Percentiles rank a stretch among this genome's conserved stretches.
phyloP scores from a whole-genome alignment of 2,888 invertebrate genomes.

The Timandra comae region DNA sequence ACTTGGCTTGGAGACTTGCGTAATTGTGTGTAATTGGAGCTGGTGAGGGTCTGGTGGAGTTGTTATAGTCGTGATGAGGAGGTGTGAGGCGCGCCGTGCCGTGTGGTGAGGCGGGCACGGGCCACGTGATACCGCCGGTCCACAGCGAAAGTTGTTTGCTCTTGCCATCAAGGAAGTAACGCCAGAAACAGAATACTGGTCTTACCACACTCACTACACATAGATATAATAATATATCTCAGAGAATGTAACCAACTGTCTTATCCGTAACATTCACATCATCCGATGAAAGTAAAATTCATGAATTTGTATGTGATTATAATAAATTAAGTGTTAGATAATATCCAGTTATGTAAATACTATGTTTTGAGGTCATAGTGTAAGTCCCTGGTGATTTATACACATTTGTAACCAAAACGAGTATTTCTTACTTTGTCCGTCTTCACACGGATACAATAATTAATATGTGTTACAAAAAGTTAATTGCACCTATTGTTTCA shows the following conservation, averaged over 20 bases:
- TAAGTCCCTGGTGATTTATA: no score
- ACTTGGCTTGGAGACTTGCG: slow-evolving; percentile 36
- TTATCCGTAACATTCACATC: neutral
- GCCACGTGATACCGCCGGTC: slow-evolving; percentile 27
- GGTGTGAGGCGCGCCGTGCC: slow-evolving; percentile 29
- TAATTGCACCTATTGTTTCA: no score
- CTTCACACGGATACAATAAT: no score
- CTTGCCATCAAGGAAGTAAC: slow-evolving; percentile 60
- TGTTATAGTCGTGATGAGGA: slow-evolving; percentile 21
- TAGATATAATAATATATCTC: slow-evolving; percentile 10
- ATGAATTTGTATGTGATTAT: neutral
- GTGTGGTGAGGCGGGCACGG: slow-evolving; percentile 24
- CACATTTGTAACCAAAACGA: no score
- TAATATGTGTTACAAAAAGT: no score
- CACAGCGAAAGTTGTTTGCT: slow-evolving; percentile 68
- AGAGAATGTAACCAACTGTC: neutral
- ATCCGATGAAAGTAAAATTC: slow-evolving; percentile 5
- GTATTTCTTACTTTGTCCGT: no score
- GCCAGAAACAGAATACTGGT: slow-evolving; percentile 38
- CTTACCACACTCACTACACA: slow-evolving; percentile 28
- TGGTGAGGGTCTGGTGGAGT: slow-evolving; percentile 20
- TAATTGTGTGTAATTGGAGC: slow-evolving; percentile 33
- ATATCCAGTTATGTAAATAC: neutral
- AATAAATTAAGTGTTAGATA: slow-evolving; percentile 1
- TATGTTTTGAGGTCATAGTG: neutral